A percentile compares a stretch with the other conserved stretches of the same genome.
phyloP scores from a whole-genome alignment of 2,888 invertebrate species.

The Theretra japonica region DNA sequence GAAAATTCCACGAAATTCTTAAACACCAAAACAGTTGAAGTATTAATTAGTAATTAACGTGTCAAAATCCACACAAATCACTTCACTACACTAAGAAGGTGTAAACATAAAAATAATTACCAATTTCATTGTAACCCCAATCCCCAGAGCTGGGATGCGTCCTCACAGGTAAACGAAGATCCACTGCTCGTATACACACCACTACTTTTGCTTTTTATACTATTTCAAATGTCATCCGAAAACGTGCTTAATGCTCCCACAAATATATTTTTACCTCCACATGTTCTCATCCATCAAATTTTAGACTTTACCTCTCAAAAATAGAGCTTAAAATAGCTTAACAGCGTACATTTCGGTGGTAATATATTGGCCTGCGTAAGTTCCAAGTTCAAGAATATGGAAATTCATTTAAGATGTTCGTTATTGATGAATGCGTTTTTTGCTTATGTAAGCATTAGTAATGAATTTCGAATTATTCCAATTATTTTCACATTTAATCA shows the following conservation, averaged over 20 bases:
- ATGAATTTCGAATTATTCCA: slow-evolving; percentile 11
- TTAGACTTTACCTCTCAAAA: not conserved
- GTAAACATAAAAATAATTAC: slow-evolving; percentile 15
- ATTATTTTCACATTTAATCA: slow-evolving; percentile 19
- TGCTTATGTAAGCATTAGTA: not conserved
- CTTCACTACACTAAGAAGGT: not conserved
- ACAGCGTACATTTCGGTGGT: not conserved
- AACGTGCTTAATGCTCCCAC: slow-evolving; percentile 29
- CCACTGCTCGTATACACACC: slow-evolving; percentile 26
- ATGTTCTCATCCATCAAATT: not conserved
- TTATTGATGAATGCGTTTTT: slow-evolving; percentile 10
- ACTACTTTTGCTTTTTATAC: slow-evolving; percentile 31
- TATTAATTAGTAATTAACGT: not conserved
- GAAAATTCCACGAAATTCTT: not conserved
- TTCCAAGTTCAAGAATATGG: slow-evolving; percentile 25
- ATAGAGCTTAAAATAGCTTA: slow-evolving; percentile 1
- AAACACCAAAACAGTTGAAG: not conserved
- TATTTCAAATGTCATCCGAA: slow-evolving; percentile 30
- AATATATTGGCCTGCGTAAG: not conserved
- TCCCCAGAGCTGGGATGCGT: slow-evolving; percentile 14
- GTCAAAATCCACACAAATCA: not conserved
- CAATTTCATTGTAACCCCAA: slow-evolving; percentile 20
- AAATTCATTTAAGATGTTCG: slow-evolving; percentile 21
- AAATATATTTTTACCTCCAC: slow-evolving; percentile 19
- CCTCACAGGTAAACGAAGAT: slow-evolving; percentile 24